Conservation (phyloP, 1,140 invertebrate genomes). For the Hyles euphorbiae region DNA sequence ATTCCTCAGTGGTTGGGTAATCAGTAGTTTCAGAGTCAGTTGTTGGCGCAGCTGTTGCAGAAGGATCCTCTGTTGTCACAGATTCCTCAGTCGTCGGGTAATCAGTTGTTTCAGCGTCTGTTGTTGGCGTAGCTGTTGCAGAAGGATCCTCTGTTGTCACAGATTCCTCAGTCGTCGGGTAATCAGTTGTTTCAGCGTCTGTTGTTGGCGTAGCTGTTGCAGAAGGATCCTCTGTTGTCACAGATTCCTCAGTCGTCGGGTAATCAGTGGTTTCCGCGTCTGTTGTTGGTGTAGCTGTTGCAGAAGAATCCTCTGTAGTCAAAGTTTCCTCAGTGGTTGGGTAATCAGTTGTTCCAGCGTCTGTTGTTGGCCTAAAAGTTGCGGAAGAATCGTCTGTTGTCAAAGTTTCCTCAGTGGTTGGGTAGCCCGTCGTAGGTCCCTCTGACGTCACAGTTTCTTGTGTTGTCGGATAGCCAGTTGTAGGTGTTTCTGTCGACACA, state of each 20-base stretch:
- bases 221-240: slow-evolving; percentile 5
- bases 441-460: too few species aligned
- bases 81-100: slow-evolving; percentile 1
- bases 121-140: not conserved
- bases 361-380: slow-evolving; percentile 31
- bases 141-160: slow-evolving; percentile 2
- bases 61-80: not conserved
- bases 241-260: slow-evolving; percentile 5
- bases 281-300: too few species aligned
- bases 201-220: not conserved
- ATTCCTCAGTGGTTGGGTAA: not conserved
- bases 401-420: slow-evolving; percentile 23
- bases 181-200: not conserved
- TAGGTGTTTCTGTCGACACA: too few species aligned
- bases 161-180: not conserved
- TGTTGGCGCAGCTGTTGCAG: slow-evolving; percentile 26
- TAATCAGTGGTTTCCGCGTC: not conserved
- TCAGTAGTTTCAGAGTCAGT: slow-evolving; percentile 24
- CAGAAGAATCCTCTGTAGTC: slow-evolving; percentile 5
- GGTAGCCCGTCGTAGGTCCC: slow-evolving; percentile 2
- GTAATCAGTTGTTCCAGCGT: slow-evolving; percentile 29
- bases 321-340: too few species aligned
- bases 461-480: not conserved
- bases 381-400: slow-evolving; percentile 19
- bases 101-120: not conserved